Base-by-base conservation (phyloP, 2,113 vertebrate species). In the Rissa tridactyla region DNA sequence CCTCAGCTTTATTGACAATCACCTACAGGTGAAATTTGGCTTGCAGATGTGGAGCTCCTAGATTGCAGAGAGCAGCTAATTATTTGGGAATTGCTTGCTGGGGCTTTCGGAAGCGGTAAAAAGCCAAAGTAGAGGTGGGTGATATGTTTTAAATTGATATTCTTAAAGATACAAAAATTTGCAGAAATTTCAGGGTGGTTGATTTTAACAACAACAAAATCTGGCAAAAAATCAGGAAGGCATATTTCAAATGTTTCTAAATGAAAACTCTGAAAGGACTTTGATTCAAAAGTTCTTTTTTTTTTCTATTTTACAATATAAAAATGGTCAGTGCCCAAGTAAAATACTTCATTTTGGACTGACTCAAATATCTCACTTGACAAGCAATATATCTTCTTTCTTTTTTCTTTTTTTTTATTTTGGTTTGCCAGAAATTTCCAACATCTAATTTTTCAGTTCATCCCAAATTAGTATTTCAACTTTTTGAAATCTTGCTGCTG, bases 21-120 rank as follows among this genome's bases (percentile, higher is more conserved):
- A 36, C 29, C 46, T 36, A 6, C 79, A 77, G 82, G 88, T 94
- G 88, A 71, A 71, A 68, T 81, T 86, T 75, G 79, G 46, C 68
- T 83, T 54, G 85, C 30, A 70, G 66, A 47, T 38, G 42, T 51
- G 38, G 36, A 85, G 65, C 46, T 85, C 73, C 73, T 38, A 40
- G 17, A n/a, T 15, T 29, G 52, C 84, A 72, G 44, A 71, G 58
- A 79, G 49, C 40, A 68, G 40, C 15, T 91, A 25, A 5, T 18
- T n/a, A 8, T 54, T 30, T 11, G 1, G 27, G 46, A 30, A 29
- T 46, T 36, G 34, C n/a, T 82, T 29, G 22, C 6, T 22, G 20
- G 11, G 26, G 19, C 27, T 54, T 69, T 9, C 11, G 30, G 70
- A 88, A 69, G 61, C 9, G 2, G 1, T 26, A 68, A 52, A 72